phyloP scores from a whole-genome alignment of 1,140 invertebrate species.

The Penaeus chinensis region DNA sequence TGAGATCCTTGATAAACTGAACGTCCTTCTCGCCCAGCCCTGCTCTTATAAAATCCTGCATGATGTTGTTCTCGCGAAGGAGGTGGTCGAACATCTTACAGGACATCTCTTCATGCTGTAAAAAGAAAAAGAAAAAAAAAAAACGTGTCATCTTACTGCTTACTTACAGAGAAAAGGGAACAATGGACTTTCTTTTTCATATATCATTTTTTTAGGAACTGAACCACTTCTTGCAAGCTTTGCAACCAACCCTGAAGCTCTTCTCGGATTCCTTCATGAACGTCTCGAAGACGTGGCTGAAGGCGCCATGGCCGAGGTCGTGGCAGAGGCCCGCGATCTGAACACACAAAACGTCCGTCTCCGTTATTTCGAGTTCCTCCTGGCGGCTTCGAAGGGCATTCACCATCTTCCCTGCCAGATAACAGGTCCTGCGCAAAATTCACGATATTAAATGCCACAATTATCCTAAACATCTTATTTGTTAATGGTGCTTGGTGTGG shows the following conservation, averaged over 20 bases:
- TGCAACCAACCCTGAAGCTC: too few relatives aligned
- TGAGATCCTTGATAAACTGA: slow-evolving; percentile 70
- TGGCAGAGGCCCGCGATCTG: slow-evolving; percentile 77
- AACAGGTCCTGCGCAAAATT: slow-evolving; percentile 65
- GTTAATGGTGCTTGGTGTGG: too few relatives aligned
- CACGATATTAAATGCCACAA: too few relatives aligned
- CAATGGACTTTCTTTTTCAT: too few relatives aligned
- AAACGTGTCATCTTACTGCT: too few relatives aligned
- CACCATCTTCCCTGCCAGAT: slow-evolving; percentile 69
- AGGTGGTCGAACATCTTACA: slow-evolving; percentile 70
- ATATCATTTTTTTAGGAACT: too few relatives aligned
- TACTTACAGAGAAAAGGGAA: too few relatives aligned
- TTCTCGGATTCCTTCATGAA: slow-evolving; percentile 65
- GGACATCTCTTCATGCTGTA: slow-evolving; percentile 71
- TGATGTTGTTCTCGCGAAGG: slow-evolving; percentile 67
- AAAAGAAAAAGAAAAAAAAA: too few relatives aligned
- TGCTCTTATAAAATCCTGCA: slow-evolving; percentile 64
- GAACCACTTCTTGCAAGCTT: too few relatives aligned
- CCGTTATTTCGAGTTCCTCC: slow-evolving; percentile 69
- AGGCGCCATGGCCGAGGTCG: slow-evolving; percentile 78
- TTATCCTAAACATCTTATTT: too few relatives aligned
- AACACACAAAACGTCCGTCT: slow-evolving; percentile 71
- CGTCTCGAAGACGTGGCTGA: slow-evolving; percentile 74
- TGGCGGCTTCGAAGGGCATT: slow-evolving; percentile 67
- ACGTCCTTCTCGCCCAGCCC: slow-evolving; percentile 66